phyloP scores from a whole-genome alignment of 2,113 vertebrate species.

The Pachypanchax playfairii region DNA sequence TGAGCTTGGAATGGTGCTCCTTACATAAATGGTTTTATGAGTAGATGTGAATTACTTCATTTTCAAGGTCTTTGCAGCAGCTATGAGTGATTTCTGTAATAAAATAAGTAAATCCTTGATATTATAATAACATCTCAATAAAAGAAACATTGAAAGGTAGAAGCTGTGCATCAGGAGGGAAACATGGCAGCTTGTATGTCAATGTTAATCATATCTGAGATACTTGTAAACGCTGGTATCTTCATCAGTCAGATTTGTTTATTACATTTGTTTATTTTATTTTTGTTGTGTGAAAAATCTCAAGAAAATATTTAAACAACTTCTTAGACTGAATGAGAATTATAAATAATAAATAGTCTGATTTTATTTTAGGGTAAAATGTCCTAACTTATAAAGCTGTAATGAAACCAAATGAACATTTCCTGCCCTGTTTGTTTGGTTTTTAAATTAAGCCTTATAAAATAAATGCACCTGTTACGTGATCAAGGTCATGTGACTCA shows the following conservation, averaged over 20 bases:
- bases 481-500: no score
- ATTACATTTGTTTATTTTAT: no score
- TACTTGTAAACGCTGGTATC: background rate
- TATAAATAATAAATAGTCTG: no score
- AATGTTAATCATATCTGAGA: background rate
- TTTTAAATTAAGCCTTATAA: no score
- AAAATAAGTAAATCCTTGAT: background rate
- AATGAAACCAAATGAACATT: no score
- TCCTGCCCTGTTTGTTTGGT: no score
- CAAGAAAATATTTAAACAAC: background rate
- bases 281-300: no score
- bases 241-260: no score
- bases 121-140: background rate
- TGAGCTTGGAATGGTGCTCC: constrained; percentile 1
- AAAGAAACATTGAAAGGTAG: background rate
- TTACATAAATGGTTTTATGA: constrained; percentile 1
- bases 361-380: no score
- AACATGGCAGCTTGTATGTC: background rate
- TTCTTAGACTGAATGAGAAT: no score
- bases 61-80: constrained; percentile 21
- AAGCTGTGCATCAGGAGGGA: background rate
- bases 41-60: constrained; percentile 8
- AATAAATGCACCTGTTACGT: no score
- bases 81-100: constrained; percentile 5
- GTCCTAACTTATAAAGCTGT: no score